Evolutionary conservation across 2,797 vertebrate genomes (phyloP).

Genomic region (Pampus argenteus): DNA sequence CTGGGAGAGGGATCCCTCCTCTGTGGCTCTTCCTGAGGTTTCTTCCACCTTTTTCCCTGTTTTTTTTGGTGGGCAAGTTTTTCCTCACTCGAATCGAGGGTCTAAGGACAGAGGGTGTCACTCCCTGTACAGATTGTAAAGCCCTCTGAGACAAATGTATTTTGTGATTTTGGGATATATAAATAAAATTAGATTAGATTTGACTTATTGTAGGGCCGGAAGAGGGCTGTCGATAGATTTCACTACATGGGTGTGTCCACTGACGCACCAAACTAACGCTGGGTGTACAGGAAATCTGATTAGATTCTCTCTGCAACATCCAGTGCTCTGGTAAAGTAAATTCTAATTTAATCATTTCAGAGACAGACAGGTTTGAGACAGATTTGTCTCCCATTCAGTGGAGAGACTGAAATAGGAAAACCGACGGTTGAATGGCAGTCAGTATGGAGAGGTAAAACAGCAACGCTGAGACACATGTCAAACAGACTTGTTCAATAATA

Average conservation of each 20-base stretch:
- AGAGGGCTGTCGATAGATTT: not conserved
- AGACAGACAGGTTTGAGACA: slow-evolving; percentile 13
- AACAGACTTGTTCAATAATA: slow-evolving; percentile 7
- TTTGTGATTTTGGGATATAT: no score
- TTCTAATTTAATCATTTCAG: slow-evolving; percentile 17
- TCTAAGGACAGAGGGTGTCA: no score
- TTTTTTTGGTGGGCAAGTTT: no score
- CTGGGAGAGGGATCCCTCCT: no score
- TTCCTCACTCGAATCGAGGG: no score
- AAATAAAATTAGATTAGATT: no score
- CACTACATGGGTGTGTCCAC: not conserved
- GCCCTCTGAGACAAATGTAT: no score
- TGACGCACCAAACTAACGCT: slow-evolving; percentile 2
- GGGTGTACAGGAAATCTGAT: slow-evolving; percentile 35
- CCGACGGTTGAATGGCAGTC: slow-evolving; percentile 7
- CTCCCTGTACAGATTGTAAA: no score
- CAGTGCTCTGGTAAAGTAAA: slow-evolving; percentile 12
- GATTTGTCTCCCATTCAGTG: slow-evolving; percentile 15
- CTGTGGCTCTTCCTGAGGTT: no score
- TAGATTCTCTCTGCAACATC: slow-evolving; percentile 19
- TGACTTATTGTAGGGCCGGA: not conserved
- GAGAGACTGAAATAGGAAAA: slow-evolving; percentile 12
- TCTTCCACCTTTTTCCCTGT: no score
- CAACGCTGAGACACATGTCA: slow-evolving; percentile 37
- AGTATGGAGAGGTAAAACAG: slow-evolving; percentile 45